Evolutionary conservation across 2,797 vertebrate species (phyloP), one percentile per base, ranked within the genome.

Genomic region (Neopelma chrysocephalum): DNA sequence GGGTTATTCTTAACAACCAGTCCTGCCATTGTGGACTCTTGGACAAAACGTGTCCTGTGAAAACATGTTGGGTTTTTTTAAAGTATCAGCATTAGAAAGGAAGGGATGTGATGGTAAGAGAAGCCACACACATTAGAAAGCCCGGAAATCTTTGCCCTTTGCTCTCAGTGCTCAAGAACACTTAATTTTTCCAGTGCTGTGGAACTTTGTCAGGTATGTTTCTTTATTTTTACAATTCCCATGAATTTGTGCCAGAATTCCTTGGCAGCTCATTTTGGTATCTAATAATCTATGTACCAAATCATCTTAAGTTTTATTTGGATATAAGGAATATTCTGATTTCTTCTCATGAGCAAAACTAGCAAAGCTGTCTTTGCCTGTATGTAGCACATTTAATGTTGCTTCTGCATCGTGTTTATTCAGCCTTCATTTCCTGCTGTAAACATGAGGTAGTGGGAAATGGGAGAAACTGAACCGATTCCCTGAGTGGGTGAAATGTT

Each of bases 141-240:
- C 66, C 64, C 40, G 36, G 73, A 79, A 89, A 61, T 93, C 76
- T 85, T 80, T 95, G 78, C 89, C 78, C 81, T 95, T 96, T 96
- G 87, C 85, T 93, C 58, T 84, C 26, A 54, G 48, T 68, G 51
- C 83, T 94, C 75, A 89, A 80, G 62, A 92, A 77, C 68, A 80
- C 75, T 89, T 90, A 72, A 70, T 90, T 93, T 96, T 94, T 89
- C 38, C 45, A 87, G 51, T 85, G 75, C 87, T 91, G 2, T 77
- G 45, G 78, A 85, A 80, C 78, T 94, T 58, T 58, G 64, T 92
- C 89, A 94, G 94, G 83, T 96, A 92, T 77, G 64, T 93, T 85
- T 89, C 61, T 84, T 70, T 92, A 56, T 83, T 90, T 92, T 83
- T 82, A 45, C 56, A 71, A 68, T 93, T 96, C 89, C 77, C 70